Evolutionary conservation across 2,888 invertebrate species (phyloP).

Genomic region (Sceliomorpha sp.): DNA sequence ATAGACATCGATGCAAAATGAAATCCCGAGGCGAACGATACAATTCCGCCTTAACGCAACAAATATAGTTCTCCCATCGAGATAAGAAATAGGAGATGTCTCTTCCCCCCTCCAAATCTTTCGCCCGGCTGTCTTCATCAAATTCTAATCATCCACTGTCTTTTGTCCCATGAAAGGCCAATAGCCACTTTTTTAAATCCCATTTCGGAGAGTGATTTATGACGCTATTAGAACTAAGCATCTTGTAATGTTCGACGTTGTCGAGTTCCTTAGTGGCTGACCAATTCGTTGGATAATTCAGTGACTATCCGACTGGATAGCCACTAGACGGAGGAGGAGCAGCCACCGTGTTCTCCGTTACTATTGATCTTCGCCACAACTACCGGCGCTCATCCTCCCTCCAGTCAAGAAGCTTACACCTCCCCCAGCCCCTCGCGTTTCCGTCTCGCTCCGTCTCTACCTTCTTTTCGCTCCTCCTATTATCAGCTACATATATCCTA

Average conservation of each 20-base stretch:
- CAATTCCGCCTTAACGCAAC: too few relatives aligned
- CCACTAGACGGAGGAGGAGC: constrained; percentile 6
- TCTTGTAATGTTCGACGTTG: constrained; percentile 16
- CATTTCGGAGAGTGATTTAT: too few relatives aligned
- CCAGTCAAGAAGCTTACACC: constrained; percentile 25
- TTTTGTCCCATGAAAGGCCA: too few relatives aligned
- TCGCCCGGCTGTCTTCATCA: too few relatives aligned
- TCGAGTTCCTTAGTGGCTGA: constrained; percentile 19
- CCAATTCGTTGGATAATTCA: constrained; percentile 26
- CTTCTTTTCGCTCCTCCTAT: constrained; percentile 1
- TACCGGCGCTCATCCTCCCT: constrained; percentile 29
- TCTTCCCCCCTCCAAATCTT: too few relatives aligned
- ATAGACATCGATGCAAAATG: too few relatives aligned
- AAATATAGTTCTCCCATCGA: too few relatives aligned
- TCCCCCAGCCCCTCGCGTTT: constrained; percentile 23
- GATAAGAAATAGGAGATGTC: too few relatives aligned
- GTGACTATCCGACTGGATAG: constrained; percentile 18
- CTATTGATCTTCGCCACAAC: constrained; percentile 40
- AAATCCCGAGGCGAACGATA: too few relatives aligned
- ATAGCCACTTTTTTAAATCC: too few relatives aligned
- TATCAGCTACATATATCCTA: neutral
- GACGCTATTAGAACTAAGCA: constrained; percentile 2
- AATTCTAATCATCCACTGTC: too few relatives aligned
- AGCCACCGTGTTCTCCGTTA: constrained; percentile 24
- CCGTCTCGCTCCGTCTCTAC: neutral